Percentiles rank a stretch among this genome's conserved stretches.
Evolutionary conservation across 2,113 vertebrate species (phyloP).

Genomic region (Laticauda colubrina): DNA sequence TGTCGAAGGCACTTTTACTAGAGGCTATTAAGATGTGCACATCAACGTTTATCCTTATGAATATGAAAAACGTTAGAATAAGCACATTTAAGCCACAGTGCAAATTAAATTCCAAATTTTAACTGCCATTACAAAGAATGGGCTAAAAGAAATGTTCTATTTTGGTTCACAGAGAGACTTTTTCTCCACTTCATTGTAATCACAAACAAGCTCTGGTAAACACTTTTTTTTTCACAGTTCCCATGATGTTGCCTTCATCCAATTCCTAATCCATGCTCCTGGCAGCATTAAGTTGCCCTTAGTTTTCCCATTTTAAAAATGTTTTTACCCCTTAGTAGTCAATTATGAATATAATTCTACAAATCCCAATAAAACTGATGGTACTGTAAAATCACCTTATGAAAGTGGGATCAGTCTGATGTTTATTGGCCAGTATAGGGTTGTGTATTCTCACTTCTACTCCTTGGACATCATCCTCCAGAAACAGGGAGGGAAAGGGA

Average conservation of each 20-base stretch:
- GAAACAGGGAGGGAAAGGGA: not conserved
- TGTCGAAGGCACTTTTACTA: not conserved
- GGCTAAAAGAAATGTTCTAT: not conserved
- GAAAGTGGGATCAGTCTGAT: not conserved
- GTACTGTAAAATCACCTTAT: not conserved
- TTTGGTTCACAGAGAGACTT: not conserved
- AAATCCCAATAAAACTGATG: not conserved
- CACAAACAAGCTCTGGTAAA: not conserved
- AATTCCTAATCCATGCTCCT: not conserved
- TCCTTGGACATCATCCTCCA: not conserved
- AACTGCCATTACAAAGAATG: not conserved
- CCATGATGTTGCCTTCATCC: not conserved
- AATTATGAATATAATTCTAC: not conserved
- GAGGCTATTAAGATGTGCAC: not conserved
- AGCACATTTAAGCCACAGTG: not conserved
- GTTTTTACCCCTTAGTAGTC: not conserved
- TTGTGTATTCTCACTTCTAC: not conserved
- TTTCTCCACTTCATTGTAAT: not conserved
- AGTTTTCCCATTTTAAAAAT: not conserved
- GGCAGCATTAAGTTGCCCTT: not conserved
- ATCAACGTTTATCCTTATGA: not conserved
- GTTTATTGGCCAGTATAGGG: not conserved
- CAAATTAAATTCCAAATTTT: not conserved
- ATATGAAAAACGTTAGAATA: not conserved
- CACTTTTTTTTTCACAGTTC: not conserved